Base-by-base conservation (phyloP, 2,113 vertebrate genomes). In the Rattus rattus region DNA sequence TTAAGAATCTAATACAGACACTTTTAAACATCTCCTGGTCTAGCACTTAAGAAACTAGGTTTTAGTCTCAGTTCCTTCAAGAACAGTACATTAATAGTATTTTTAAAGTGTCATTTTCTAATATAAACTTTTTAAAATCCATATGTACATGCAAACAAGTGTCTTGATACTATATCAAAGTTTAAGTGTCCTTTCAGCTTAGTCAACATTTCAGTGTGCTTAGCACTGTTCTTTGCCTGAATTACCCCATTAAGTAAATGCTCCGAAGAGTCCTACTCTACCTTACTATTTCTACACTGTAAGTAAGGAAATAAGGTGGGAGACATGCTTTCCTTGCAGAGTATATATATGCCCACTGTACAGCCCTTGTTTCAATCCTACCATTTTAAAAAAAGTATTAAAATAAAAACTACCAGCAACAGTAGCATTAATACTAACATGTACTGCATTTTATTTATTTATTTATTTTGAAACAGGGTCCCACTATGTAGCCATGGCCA, bases 131-230 rank as follows among this genome's bases (percentile, higher is more conserved):
- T n/a, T 83, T 26, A 36, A 12, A 75, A 77, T 52, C 5, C 86
- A 33, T 73, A 94, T 65, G 28, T 59, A 59, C n/a, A 90, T 67
- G 19, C 94, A 20, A 95, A 77, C 88, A 92, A 13, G 36, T 56
- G 87, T 33, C 67, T 26, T 80, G 59, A 63, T 17, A 84, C n/a
- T 63, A 9, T 43, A 63, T 63, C 59, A 28, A 84, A 43, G 13
- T n/a, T 20, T 94, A 86, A 91, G 92, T 52, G 70, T 73, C 33
- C 52, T 93, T 95, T 77, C 43, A 91, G 63, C 56, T 39, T 54
- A 84, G 47, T 47, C 76, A 85, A 84, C 65, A 95, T 2, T 73
- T 88, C 77, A 91, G 85, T 65, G 49, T 65, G 65, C 17, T 19
- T 69, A 43, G 52, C 39, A 76, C 54, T 52, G 30, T 69, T 13